Conservation (phyloP, 2,797 vertebrate species). For the Galago senegalensis region DNA sequence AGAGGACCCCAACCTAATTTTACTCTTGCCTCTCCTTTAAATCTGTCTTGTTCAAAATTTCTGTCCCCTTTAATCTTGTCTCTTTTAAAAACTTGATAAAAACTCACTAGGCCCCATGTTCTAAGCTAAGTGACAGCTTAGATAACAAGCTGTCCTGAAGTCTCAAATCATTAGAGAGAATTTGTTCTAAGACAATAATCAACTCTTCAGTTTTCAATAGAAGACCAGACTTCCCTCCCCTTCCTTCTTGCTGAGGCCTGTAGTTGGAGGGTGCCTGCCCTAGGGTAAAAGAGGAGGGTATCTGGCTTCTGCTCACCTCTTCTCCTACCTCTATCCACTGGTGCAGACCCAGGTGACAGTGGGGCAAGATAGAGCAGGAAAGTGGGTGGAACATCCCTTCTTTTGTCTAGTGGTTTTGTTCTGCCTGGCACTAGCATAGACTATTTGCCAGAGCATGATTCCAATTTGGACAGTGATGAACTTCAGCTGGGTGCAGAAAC, state of each 20-base stretch:
- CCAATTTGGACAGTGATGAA: not conserved
- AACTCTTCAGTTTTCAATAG: not conserved
- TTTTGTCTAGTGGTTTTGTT: not conserved
- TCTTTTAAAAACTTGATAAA: not conserved
- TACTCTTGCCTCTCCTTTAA: slow-evolving; percentile 1
- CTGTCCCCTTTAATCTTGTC: not conserved
- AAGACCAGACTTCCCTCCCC: not conserved
- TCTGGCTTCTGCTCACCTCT: not conserved
- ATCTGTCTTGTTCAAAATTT: not conserved
- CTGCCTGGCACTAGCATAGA: not conserved
- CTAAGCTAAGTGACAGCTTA: not conserved
- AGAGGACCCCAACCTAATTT: not conserved
- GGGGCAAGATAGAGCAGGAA: not conserved
- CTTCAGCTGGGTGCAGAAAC: not conserved
- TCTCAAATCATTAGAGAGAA: not conserved
- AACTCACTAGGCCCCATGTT: not conserved
- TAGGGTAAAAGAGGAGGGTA: not conserved
- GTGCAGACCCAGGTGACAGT: not conserved
- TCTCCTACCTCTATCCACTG: not conserved
- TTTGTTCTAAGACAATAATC: not conserved
- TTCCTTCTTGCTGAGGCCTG: not conserved
- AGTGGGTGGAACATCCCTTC: not conserved
- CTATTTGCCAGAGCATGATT: not conserved
- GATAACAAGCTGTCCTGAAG: not conserved
- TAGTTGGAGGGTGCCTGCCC: not conserved